Base-by-base conservation (phyloP, 2,797 vertebrate species). In the Ptychobarbus kaznakovi region DNA sequence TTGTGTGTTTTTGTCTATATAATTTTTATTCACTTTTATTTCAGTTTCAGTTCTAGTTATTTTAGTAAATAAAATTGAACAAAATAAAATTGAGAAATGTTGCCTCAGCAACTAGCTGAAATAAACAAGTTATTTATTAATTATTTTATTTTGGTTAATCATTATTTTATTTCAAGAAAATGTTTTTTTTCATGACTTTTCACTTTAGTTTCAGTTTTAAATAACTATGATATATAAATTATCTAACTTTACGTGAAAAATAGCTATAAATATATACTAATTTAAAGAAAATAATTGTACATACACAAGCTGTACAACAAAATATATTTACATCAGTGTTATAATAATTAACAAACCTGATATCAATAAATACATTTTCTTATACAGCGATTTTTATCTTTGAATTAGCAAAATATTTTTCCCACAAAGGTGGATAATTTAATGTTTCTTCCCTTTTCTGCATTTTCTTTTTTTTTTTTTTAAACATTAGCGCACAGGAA, bases 401-500 rank as follows among this genome's bases (percentile, higher is more conserved):
- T 5, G 20, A 35, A 76, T 76, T 70, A 15, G 74, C n/a, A 10
- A 63, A 28, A 44, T 44, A 18, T 63, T 44, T 42, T 63, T 28
- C 6, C 13, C 35, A 40, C 22, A 81, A 11, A 25, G 32, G 13
- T 16, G 13, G 65, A n/a, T 16, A 53, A 56, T 32, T 81, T 72
- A 56, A 58, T 40, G 40, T 15, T 35, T 28, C 53, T 11, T 58
- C 32, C 9, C 22, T 51, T 18, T 35, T 44, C 9, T 65, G 38
- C 38, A 40, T 46, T 32, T 20, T 3, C 46, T 63, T 22, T 42
- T 22, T 16, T 58, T 10, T 72, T 18, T 6, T 58, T 46, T 58
- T 58, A 35, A 86, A 66, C 53, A 68, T 88, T 70, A 79, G 61
- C 16, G 58, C 69, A 79, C 42, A 84, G 80, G 66, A 75, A 86